Conservation (phyloP, 2,888 invertebrate species). For the Dichetophora obliterata region DNA sequence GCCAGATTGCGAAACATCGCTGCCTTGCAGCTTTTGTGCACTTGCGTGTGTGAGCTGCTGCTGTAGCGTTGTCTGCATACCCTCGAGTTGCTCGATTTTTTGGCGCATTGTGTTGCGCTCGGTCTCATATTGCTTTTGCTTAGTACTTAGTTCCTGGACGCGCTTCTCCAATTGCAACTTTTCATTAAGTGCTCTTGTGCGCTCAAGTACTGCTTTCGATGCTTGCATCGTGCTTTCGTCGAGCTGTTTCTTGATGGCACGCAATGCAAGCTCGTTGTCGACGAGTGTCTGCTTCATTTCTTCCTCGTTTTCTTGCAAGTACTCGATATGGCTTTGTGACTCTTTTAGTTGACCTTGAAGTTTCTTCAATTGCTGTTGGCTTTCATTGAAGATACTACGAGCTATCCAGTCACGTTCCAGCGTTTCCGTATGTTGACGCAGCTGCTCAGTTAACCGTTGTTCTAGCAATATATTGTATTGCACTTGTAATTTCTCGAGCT, state of each 20-base stretch:
- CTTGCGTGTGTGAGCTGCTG: constrained; percentile 62
- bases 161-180: constrained; percentile 75
- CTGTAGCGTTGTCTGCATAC: constrained; percentile 55
- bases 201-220: constrained; percentile 80
- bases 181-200: constrained; percentile 80
- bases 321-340: constrained; percentile 66
- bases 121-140: constrained; percentile 53
- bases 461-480: constrained; percentile 55
- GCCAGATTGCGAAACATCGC: constrained; percentile 67
- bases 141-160: constrained; percentile 55
- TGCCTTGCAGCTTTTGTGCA: constrained; percentile 55
- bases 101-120: constrained; percentile 61
- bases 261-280: constrained; percentile 71
- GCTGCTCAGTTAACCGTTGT: constrained; percentile 53
- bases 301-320: constrained; percentile 68
- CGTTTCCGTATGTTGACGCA: constrained; percentile 68
- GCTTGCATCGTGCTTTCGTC: constrained; percentile 81
- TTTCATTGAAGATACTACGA: constrained; percentile 73
- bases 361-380: constrained; percentile 70
- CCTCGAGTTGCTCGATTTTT: constrained; percentile 54
- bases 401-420: constrained; percentile 73
- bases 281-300: constrained; percentile 67
- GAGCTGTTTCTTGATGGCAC: constrained; percentile 76
- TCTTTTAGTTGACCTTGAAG: constrained; percentile 70
- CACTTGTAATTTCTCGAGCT: constrained; percentile 54